Evolutionary conservation across 2,888 invertebrate species (phyloP).

Genomic region (Drosophila nr. fundita): DNA sequence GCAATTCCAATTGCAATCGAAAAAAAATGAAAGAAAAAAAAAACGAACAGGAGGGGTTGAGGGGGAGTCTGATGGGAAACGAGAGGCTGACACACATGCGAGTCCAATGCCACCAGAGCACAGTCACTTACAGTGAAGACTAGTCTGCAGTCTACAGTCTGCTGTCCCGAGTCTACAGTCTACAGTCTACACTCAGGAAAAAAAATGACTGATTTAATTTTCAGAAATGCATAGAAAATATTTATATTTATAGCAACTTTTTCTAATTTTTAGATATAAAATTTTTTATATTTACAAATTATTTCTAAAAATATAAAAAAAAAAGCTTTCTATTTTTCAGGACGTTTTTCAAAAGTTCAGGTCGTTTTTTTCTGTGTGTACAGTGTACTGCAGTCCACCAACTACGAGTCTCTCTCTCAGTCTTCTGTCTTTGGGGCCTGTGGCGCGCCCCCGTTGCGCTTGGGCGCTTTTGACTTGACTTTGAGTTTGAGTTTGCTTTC

Average conservation of each 20-base stretch:
- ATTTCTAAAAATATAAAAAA: no score
- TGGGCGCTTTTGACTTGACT: slow-evolving; percentile 77
- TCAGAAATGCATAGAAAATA: not conserved
- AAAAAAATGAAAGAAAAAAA: not conserved
- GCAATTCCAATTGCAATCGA: slow-evolving; percentile 16
- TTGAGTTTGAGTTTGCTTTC: slow-evolving; percentile 53
- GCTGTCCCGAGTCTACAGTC: not conserved
- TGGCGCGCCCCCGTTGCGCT: slow-evolving; percentile 72
- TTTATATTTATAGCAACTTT: not conserved
- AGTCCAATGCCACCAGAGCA: slow-evolving; percentile 63
- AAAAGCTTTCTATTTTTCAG: not conserved
- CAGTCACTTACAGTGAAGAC: slow-evolving; percentile 43
- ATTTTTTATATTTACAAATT: not conserved
- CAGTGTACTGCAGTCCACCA: not conserved
- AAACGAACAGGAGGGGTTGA: no score
- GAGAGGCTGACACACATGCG: slow-evolving; percentile 34
- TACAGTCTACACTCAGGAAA: not conserved
- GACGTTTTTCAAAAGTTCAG: no score
- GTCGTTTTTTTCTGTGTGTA: not conserved
- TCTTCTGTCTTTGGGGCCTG: slow-evolving; percentile 31
- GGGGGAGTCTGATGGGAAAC: not conserved
- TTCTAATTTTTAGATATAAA: not conserved
- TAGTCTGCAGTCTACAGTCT: slow-evolving; percentile 23
- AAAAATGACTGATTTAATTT: not conserved
- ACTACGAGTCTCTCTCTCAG: not conserved